Percentiles rank a stretch among this genome's conserved stretches.
Conservation (phyloP, 2,113 vertebrate species). For the Bufo gargarizans region DNA sequence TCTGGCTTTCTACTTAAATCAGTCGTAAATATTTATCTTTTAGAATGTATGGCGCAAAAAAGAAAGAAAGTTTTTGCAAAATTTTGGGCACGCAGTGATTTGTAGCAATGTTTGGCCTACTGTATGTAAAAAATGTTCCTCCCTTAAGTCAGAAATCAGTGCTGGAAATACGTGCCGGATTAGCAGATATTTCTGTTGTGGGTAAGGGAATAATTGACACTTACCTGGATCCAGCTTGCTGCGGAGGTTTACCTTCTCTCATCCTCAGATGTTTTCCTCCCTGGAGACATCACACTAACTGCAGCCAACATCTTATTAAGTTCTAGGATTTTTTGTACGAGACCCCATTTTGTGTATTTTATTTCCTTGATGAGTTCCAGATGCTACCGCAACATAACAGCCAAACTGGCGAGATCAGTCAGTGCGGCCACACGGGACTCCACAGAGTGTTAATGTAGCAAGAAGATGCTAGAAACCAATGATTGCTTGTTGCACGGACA, state of each 20-base stretch:
- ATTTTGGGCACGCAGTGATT: too few species aligned
- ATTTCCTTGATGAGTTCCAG: constrained; percentile 35
- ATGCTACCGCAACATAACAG: constrained; percentile 12
- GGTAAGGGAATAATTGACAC: neutral
- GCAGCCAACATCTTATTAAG: constrained; percentile 31
- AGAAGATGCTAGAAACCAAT: neutral
- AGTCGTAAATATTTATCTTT: too few species aligned
- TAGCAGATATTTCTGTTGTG: neutral
- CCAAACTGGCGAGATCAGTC: neutral
- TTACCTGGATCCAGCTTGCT: neutral
- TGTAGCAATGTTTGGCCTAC: too few species aligned
- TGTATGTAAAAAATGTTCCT: too few species aligned
- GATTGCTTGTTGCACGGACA: neutral
- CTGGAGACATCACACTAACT: neutral
- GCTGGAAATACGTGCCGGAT: neutral
- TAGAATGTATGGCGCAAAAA: too few species aligned
- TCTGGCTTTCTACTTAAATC: too few species aligned
- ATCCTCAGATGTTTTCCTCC: neutral
- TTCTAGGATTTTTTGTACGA: neutral
- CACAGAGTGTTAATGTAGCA: neutral
- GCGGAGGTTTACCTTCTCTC: neutral
- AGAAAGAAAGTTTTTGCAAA: too few species aligned
- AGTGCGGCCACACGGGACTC: neutral
- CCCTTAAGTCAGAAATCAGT: neutral
- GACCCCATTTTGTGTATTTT: constrained; percentile 21